These are phyloP conservation scores for Lepisosteus osseus DNA, from an alignment of 2,113 vertebrate species.

Conservation along the genomic window DNA sequence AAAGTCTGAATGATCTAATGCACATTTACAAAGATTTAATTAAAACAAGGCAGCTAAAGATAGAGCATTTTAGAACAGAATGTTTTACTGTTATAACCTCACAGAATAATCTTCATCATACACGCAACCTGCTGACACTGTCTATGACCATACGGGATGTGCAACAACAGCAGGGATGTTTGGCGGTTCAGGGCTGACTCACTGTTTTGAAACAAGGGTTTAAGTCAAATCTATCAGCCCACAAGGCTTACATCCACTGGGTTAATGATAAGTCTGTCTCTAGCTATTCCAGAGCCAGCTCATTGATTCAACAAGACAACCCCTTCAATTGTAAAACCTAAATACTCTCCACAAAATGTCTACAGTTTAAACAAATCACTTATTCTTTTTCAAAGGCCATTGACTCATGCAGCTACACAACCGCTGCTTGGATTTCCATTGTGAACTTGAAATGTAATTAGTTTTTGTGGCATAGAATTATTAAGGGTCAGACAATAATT, in stretches of 20 bases:
- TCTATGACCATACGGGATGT: constrained; percentile 60
- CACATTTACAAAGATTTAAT: constrained; percentile 47
- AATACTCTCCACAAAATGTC: constrained; percentile 63
- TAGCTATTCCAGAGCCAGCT: constrained; percentile 62
- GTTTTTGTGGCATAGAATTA: constrained; percentile 76
- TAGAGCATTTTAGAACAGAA: constrained; percentile 63
- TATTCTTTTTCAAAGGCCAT: constrained; percentile 72
- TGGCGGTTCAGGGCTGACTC: constrained; percentile 63
- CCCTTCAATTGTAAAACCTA: constrained; percentile 65
- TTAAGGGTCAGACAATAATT: constrained; percentile 83
- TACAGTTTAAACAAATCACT: constrained; percentile 75
- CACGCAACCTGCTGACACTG: constrained; percentile 75
- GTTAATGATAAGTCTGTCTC: constrained; percentile 70
- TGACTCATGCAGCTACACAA: constrained; percentile 68
- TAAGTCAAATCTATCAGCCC: constrained; percentile 70
- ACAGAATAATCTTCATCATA: constrained; percentile 64
- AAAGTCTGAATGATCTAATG: too few species aligned
- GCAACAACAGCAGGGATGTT: constrained; percentile 51
- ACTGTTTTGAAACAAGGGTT: constrained; percentile 74
- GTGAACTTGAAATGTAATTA: constrained; percentile 75
- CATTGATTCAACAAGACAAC: constrained; percentile 70
- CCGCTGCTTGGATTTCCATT: constrained; percentile 65
- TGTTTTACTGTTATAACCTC: constrained; percentile 53
- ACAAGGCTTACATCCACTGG: constrained; percentile 51
- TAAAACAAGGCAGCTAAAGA: constrained; percentile 49